Evolutionary conservation across 2,797 vertebrate species (phyloP).

Genomic region (Oreortyx pictus): DNA sequence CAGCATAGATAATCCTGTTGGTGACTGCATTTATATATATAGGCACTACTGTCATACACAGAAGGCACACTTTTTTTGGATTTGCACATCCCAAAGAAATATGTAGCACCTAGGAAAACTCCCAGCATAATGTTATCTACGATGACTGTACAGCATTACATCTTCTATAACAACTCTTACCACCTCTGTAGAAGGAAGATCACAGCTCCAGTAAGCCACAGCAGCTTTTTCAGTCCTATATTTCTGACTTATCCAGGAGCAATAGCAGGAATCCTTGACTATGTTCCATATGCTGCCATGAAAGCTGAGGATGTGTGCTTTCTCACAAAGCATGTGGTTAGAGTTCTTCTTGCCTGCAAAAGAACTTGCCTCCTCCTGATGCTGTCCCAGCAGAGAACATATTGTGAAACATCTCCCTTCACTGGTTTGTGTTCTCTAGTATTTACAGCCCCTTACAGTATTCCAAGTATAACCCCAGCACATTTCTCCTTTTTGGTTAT

Average conservation of each 20-base stretch:
- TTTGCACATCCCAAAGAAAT: not conserved
- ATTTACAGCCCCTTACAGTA: not conserved
- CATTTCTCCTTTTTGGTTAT: not conserved
- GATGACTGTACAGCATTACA: not conserved
- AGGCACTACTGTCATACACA: not conserved
- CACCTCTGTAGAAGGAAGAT: not conserved
- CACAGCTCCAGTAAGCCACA: not conserved
- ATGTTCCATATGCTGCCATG: fast-evolving
- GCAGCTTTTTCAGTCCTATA: not conserved
- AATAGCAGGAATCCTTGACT: not conserved
- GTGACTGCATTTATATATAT: too few relatives aligned
- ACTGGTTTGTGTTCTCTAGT: not conserved
- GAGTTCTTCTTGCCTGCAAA: not conserved
- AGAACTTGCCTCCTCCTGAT: fast-evolving
- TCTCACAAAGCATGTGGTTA: not conserved
- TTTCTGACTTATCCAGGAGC: not conserved
- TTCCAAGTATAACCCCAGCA: not conserved
- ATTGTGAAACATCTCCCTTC: not conserved
- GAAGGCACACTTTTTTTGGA: not conserved
- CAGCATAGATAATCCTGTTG: not conserved
- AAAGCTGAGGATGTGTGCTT: not conserved
- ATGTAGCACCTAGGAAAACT: not conserved
- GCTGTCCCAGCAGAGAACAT: not conserved
- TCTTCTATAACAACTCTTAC: not conserved
- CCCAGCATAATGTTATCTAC: not conserved